Evolutionary conservation across 2,888 invertebrate genomes (phyloP), one percentile per base, ranked within the genome.

Genomic region (Muschampia plurimacula): DNA sequence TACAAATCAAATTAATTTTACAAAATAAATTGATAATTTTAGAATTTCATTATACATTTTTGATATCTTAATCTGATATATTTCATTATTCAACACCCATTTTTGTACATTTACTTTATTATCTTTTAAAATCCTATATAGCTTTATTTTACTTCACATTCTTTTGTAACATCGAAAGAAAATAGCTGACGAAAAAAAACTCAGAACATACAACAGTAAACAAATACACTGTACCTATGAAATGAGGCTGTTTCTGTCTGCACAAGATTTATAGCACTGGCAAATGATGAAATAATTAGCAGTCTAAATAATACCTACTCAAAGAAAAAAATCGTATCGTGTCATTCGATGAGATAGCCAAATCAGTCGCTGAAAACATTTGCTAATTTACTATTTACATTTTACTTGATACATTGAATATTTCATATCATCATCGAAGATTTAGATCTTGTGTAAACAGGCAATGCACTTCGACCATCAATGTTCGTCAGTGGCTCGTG

Each of bases 391-490:
- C 57, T 12, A 12, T n/a, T 49, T 36, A 65, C 36, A 13, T 8
- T 36, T 36, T n/a, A 46, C 28, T 28, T 44, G 13, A 32, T 68
- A 46, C 60, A 68, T 68, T 46, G 49, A 60, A 36, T 60, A 7
- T 3, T 60, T 36, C 32, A n/a, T 57, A 57, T 36, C 15, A 60
- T 7, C 49, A 36, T 49, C 46, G 15, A 49, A 36, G 44, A 15
- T 22, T 6, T 62, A 6, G 9, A 39, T 69, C 28, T 28, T n/a
- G 39, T 69, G 12, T 59, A 32, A 64, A 28, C 28, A 52, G n/a
- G 63, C 63, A 69, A 69, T 69, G 69, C 39, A 69, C 62, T 63
- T n/a, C 55, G 63, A 69, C 63, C 69, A 55, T 41, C 5, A 32
- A 44, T 36, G 32, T 55, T 55, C 69, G 2, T 64, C 55, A 64